These are phyloP conservation scores for Gephyroberyx darwinii DNA, from an alignment of 2,797 vertebrate species.

Conservation along the genomic window DNA sequence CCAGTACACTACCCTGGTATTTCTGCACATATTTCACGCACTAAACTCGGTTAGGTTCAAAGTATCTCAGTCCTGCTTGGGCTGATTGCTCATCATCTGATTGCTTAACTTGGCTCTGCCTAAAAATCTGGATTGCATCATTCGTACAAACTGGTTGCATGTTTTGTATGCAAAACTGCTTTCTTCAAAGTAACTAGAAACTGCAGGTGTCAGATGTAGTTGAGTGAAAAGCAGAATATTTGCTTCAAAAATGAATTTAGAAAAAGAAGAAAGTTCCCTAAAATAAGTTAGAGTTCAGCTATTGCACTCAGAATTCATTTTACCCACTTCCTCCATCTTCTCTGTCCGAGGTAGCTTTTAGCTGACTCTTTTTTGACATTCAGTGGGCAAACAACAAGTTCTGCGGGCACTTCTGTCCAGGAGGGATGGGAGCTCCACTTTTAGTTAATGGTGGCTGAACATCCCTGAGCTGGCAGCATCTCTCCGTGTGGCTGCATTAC, in stretches of 20 bases:
- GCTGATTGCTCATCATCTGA: slow-evolving; percentile 3
- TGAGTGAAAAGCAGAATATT: neutral
- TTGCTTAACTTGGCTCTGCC: no score
- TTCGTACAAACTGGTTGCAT: neutral
- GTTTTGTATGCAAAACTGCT: neutral
- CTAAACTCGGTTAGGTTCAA: slow-evolving; percentile 18
- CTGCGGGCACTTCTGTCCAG: slow-evolving; percentile 52
- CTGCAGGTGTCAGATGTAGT: neutral
- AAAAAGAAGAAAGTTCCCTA: neutral
- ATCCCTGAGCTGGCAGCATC: slow-evolving; percentile 55
- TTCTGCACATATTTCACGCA: slow-evolving; percentile 4
- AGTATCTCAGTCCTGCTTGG: slow-evolving; percentile 15
- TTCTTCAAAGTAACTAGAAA: neutral
- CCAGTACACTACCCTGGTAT: neutral
- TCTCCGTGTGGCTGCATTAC: slow-evolving; percentile 61
- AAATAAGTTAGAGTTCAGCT: neutral
- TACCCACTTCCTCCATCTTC: slow-evolving; percentile 31
- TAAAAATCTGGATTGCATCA: neutral
- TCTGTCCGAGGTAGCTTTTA: slow-evolving; percentile 33
- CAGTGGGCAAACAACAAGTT: slow-evolving; percentile 52
- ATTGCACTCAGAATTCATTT: slow-evolving; percentile 18
- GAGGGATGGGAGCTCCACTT: slow-evolving; percentile 64
- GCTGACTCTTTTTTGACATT: slow-evolving; percentile 58
- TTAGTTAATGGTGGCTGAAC: slow-evolving; percentile 72
- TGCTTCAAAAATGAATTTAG: neutral